Percentiles rank a stretch among this genome's conserved stretches.
These are phyloP conservation scores for Ceratoteleas bidentatus DNA, from an alignment of 1,140 invertebrate species.

Conservation along the genomic window DNA sequence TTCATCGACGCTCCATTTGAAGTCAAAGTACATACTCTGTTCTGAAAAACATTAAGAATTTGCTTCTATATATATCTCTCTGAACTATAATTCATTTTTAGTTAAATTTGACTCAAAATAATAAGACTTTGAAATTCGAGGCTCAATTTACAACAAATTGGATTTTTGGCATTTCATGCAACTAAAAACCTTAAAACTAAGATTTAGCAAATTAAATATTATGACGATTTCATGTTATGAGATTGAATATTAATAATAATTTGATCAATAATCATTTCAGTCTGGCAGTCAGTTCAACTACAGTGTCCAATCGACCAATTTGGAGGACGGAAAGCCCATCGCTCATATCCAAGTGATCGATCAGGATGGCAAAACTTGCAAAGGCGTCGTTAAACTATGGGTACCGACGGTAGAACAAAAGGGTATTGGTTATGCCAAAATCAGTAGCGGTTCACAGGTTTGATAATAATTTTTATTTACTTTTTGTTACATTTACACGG, in stretches of 20 bases:
- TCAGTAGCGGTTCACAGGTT: slow-evolving; percentile 53
- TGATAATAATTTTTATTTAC: not conserved
- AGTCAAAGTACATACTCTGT: not conserved
- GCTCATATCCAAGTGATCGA: not conserved
- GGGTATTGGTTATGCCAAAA: slow-evolving; percentile 46
- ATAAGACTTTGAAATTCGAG: too few relatives aligned
- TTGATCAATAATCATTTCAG: slow-evolving; percentile 19
- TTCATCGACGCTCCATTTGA: slow-evolving; percentile 10
- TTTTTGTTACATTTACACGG: too few relatives aligned
- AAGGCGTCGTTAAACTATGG: slow-evolving; percentile 66
- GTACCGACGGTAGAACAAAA: slow-evolving; percentile 62
- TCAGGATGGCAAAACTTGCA: not conserved
- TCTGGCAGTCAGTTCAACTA: not conserved
- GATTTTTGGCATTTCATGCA: too few relatives aligned
- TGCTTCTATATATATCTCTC: too few relatives aligned
- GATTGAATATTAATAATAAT: too few relatives aligned
- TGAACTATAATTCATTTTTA: not conserved
- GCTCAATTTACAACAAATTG: too few relatives aligned
- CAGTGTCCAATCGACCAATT: not conserved
- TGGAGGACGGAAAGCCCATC: not conserved
- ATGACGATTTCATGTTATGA: too few relatives aligned
- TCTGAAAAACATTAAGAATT: too few relatives aligned
- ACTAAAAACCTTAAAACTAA: too few relatives aligned
- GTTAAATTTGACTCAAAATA: too few relatives aligned
- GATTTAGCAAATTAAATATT: too few relatives aligned